Base-by-base conservation (phyloP, 1,140 invertebrate species). In the Propsilocerus akamusi region DNA sequence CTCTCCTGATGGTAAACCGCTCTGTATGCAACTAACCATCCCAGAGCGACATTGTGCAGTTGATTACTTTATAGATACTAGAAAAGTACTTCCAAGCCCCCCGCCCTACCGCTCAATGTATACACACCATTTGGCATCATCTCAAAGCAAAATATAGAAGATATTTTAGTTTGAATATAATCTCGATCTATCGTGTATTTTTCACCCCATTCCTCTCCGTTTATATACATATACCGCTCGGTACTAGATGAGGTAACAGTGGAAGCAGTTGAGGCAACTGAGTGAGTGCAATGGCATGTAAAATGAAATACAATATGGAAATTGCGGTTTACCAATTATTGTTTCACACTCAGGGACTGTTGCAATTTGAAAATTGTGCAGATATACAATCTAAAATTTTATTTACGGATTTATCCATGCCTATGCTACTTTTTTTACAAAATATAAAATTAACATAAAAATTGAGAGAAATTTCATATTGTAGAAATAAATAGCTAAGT, bases 51-150 rank as follows among this genome's bases (percentile, higher is more conserved):
- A 41, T 41, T 41, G 14, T 41, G 17, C 17, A 41, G 34, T 41
- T 41, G 34, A 41, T 41, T 17, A 41, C 34, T 41, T 41, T 41
- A 41, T 41, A 41, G 5, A 20, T 41, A n/a, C n/a, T n/a, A n/a
- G n/a, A n/a, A n/a, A n/a, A n/a, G n/a, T n/a, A n/a, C n/a, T n/a
- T n/a, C n/a, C n/a, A n/a, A n/a, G n/a, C n/a, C n/a, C n/a, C n/a
- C n/a, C 34, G 10, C 11, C 22, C 34, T 17, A 3, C 14, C 28
- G 2, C 28, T 30, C 3, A 12, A 30, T 30, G 28, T 30, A 7
- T 30, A 8, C 14, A 30, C 14, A n/a, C n/a, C n/a, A n/a, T n/a
- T n/a, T n/a, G n/a, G n/a, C n/a, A n/a, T n/a, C n/a, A n/a, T n/a
- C n/a, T n/a, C n/a, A n/a, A n/a, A n/a, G n/a, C n/a, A n/a, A n/a